Evolutionary conservation across 2,888 invertebrate species (phyloP), one percentile per base, ranked within the genome.

Genomic region (Chymomyza fuscimana): DNA sequence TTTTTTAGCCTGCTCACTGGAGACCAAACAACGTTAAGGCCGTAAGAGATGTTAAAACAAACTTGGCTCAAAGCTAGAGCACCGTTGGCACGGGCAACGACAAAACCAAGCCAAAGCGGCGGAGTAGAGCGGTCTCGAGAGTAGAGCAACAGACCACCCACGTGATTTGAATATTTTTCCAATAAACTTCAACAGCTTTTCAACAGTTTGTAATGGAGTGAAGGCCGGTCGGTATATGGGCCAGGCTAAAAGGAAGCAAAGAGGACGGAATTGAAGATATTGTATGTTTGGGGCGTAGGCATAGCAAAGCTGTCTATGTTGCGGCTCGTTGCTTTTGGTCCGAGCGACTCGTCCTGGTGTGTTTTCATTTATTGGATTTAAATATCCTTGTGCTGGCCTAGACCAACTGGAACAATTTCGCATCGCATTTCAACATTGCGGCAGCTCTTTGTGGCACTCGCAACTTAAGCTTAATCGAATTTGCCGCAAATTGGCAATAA

Each of bases 141-240:
- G 25, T 4, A 3, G 7, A 22, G 54, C 58, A 25, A 58, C 58
- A 82, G 82, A 78, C 82, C 89, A 84, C 83, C 89, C 82, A 87
- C 79, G 89, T 88, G 88, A 89, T 88, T 88, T 88, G 87, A 88
- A 88, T 88, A 88, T 88, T 88, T 89, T 88, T 88, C 84, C 87
- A 82, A 86, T 87, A 88, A 88, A 88, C 85, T 86, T 86, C 87
- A 86, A 86, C 85, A 88, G 88, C 86, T 87, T 87, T 84, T 87
- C 87, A 88, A 78, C 59, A 63, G 59, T 50, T 46, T 63, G 40
- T 46, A 46, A 46, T 46, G 40, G 40, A 46, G 40, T 46, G 61
- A 32, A 32, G 32, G 32, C 32, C 32, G 32, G 7, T 7, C 7
- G 32, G 7, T 32, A 4, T 12, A n/a, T 25, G n/a, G 12, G 16